Base-by-base conservation (phyloP, 2,888 invertebrate genomes). In the Clanis bilineata region DNA sequence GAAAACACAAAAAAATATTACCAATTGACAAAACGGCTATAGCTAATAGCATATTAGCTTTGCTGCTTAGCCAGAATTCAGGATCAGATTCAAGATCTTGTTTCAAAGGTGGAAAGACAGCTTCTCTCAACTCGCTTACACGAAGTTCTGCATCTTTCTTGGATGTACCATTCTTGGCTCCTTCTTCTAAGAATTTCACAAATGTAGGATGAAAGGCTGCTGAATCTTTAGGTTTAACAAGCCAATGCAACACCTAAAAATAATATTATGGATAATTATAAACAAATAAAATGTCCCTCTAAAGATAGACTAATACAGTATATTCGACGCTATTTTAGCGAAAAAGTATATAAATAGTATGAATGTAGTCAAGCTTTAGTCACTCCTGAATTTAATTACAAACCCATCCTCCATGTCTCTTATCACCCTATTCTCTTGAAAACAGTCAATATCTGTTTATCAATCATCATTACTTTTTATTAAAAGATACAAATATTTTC, bases 201-300 rank as follows among this genome's bases (percentile, higher is more conserved):
- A 97, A 94, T 61, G 93, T 93, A 0, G 98, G 98, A 85, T 97
- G 97, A 80, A 98, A 98, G 65, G 96, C 95, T 56, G 94, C 93
- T 0, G 95, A 93, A 77, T 97, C 96, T 44, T 96, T 95, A 0
- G 98, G 97, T 47, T 96, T 95, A 12, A 98, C 94, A 22, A 99
- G 90, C 95, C 98, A 98, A 62, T 97, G 93, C 57, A 99, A 74
- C 0, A 94, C 93, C 94, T 94, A 73, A 22, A 59, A 60, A 10
- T 7, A 21, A 12, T 43, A 21, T 43, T 15, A 18, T 7, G n/a
- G n/a, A 32, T 32, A 32, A 2, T 1, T 12, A 36, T 10, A 3
- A 36, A 36, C 36, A 36, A 36, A 36, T 9, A 12, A 36, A 36
- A 36, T 1, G 12, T 36, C 36, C 9, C 9, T 7, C 12, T 36